A percentile compares a stretch with the other conserved stretches of the same genome.
These are phyloP conservation scores for Percopsis omiscomaycus DNA, from an alignment of 2,797 vertebrate genomes.

Conservation along the genomic window DNA sequence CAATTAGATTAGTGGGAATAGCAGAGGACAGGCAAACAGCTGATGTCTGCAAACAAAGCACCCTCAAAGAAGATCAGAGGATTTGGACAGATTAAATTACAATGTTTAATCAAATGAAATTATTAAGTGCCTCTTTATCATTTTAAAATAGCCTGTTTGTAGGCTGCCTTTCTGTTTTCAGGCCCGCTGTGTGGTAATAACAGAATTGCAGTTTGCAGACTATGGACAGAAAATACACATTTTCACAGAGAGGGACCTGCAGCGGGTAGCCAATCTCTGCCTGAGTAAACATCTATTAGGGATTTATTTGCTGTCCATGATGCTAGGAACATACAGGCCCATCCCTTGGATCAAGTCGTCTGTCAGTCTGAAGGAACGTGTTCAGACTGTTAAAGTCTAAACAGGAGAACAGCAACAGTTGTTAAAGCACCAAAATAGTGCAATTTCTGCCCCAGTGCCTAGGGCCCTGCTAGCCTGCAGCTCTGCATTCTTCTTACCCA, in stretches of 20 bases:
- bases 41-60: slow-evolving; percentile 7
- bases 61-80: neutral
- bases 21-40: neutral
- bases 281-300: slow-evolving; percentile 40
- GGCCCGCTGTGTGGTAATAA: slow-evolving; percentile 40
- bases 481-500: slow-evolving; percentile 37
- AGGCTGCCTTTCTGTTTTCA: slow-evolving; percentile 58
- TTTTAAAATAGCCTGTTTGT: neutral
- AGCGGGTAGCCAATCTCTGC: slow-evolving; percentile 4
- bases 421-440: slow-evolving; percentile 61
- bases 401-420: slow-evolving; percentile 50
- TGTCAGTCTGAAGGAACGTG: slow-evolving; percentile 17
- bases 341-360: neutral
- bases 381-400: slow-evolving; percentile 12
- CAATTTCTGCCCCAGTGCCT: slow-evolving; percentile 45
- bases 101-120: neutral
- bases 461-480: slow-evolving; percentile 18
- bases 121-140: neutral
- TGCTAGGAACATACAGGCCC: slow-evolving; percentile 9
- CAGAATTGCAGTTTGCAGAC: slow-evolving; percentile 49
- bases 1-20: neutral
- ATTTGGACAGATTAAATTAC: neutral
- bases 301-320: slow-evolving; percentile 14
- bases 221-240: slow-evolving; percentile 48
- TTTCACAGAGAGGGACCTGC: slow-evolving; percentile 34